Evolutionary conservation across 2,113 vertebrate species (phyloP).

Genomic region (Psittacus erithacus): DNA sequence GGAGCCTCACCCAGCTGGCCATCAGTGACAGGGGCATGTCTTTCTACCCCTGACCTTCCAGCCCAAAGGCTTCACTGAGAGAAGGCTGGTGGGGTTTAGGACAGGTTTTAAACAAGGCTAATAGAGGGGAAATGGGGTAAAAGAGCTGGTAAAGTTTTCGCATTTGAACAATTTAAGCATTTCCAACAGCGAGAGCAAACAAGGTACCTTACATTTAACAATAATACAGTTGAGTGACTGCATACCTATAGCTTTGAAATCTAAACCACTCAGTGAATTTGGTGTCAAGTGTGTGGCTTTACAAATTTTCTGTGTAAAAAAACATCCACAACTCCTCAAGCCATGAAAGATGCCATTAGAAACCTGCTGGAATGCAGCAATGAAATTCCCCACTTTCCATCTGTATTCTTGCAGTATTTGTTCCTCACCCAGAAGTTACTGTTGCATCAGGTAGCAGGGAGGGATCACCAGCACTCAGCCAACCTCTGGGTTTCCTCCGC

Average conservation of each 20-base stretch:
- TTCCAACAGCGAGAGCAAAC: fast-evolving
- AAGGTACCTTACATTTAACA: background rate
- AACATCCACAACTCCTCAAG: background rate
- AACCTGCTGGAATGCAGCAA: background rate
- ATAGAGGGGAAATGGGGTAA: background rate
- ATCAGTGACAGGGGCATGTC: background rate
- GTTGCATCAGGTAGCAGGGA: background rate
- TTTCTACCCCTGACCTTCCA: fast-evolving
- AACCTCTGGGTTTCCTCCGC: background rate
- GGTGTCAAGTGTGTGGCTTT: background rate
- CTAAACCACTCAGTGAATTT: fast-evolving
- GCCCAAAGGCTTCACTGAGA: background rate
- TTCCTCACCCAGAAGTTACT: background rate
- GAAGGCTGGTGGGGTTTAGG: background rate
- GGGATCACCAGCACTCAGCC: fast-evolving
- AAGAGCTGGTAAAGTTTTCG: background rate
- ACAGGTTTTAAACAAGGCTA: background rate
- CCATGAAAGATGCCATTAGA: background rate
- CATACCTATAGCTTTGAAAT: fast-evolving
- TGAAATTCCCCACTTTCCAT: background rate
- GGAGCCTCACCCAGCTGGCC: background rate
- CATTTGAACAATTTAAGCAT: fast-evolving
- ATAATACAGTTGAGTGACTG: fast-evolving
- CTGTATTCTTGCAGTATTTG: background rate
- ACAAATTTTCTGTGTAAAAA: background rate